A percentile compares a stretch with the other conserved stretches of the same genome.
These are phyloP conservation scores for Neofelis nebulosa DNA, from an alignment of 2,113 vertebrate species.

Conservation along the genomic window DNA sequence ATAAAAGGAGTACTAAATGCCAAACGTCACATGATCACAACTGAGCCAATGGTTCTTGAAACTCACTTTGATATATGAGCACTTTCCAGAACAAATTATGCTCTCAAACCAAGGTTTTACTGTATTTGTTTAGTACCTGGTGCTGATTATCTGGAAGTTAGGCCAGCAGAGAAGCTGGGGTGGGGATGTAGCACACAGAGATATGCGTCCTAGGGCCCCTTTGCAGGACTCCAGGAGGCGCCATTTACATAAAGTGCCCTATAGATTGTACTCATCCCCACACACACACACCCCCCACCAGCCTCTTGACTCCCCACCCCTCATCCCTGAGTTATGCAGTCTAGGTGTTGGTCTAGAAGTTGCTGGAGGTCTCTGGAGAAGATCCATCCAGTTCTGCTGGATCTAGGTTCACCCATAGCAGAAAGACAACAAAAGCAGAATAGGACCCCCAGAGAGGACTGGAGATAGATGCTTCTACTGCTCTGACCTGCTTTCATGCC, in stretches of 20 bases:
- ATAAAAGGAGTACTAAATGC: too few relatives aligned
- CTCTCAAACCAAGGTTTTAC: too few relatives aligned
- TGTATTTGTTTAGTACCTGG: too few relatives aligned
- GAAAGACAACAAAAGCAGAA: neutral
- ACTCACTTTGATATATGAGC: too few relatives aligned
- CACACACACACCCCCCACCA: neutral
- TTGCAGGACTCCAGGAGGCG: neutral
- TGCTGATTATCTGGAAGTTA: neutral
- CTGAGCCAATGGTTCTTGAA: too few relatives aligned
- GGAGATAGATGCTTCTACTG: neutral
- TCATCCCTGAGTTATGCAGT: neutral
- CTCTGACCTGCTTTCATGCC: neutral
- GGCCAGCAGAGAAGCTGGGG: neutral
- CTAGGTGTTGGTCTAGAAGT: neutral
- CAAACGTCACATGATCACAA: too few relatives aligned
- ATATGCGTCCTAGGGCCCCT: neutral
- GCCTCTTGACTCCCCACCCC: neutral
- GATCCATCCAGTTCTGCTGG: neutral
- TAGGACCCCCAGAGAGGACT: neutral
- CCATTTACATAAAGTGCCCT: neutral
- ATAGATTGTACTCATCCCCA: too few relatives aligned
- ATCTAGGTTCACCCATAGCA: neutral
- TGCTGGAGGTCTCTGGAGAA: neutral
- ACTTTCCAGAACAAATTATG: too few relatives aligned
- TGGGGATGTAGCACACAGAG: neutral